Conservation (phyloP, 1,140 invertebrate genomes). For the Bilobella aurantiaca region DNA sequence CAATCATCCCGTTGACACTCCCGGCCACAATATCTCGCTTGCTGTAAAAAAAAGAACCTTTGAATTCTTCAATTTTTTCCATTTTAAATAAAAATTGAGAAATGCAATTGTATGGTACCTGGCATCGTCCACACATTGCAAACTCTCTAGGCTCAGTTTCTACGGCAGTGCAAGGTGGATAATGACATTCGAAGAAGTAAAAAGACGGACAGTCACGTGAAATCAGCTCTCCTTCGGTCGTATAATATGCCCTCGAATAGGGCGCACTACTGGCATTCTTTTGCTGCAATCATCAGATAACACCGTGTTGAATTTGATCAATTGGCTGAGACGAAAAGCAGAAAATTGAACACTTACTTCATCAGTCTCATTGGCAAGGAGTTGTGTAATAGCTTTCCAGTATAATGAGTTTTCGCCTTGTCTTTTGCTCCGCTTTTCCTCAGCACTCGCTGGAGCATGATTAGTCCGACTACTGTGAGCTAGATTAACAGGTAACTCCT, state of each 20-base stretch:
- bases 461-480: neutral
- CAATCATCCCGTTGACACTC: constrained; percentile 32
- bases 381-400: constrained; percentile 33
- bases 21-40: constrained; percentile 32
- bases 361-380: constrained; percentile 32
- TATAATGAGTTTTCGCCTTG: constrained; percentile 31
- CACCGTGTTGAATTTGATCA: neutral
- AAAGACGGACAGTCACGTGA: constrained; percentile 29
- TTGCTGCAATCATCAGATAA: constrained; percentile 17
- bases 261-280: constrained; percentile 28
- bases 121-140: constrained; percentile 50
- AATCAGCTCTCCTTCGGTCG: constrained; percentile 32
- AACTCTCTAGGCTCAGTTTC: constrained; percentile 48
- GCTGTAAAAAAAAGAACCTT: constrained; percentile 18
- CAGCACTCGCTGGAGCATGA: neutral
- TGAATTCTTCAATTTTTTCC: neutral
- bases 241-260: constrained; percentile 30
- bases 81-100: neutral
- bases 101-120: constrained; percentile 37
- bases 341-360: constrained; percentile 23
- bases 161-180: constrained; percentile 48
- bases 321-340: too few species aligned
- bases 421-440: constrained; percentile 27
- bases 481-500: neutral
- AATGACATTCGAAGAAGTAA: constrained; percentile 45